Evolutionary conservation across 92 coral and sea anemone genomes (phyloP), one percentile per base, ranked within the genome.

Genomic region (Paramuricea clavata): DNA sequence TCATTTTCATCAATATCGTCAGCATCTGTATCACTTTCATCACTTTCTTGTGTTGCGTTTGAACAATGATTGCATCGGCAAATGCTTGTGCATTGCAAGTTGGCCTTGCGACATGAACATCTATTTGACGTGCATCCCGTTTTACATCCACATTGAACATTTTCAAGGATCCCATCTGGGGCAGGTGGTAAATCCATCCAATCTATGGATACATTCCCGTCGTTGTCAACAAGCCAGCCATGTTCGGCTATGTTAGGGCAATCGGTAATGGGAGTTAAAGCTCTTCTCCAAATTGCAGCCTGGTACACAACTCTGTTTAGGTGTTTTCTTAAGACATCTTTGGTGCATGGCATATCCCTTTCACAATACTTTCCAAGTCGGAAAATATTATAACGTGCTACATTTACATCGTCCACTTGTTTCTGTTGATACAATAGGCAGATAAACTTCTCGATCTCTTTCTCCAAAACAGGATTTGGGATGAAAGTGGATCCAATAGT

Each of bases 181-280:
- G 85, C 85, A 59, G 71, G 76, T 81, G 52, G 76, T 76, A 76
- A 30, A 49, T 76, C 82, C 74, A 68, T 68, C 74, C 74, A 68
- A 68, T 68, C 47, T 12, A 68, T 68, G 36, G 74, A 68, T 68
- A 68, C 74, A 2, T 68, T 32, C 42, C 15, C 74, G 21, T 68
- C 42, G 19, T n/a, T 68, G 74, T 68, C 42, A 68, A 68, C 74
- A 12, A 68, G 74, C 74, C 74, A 68, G 74, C 74, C 47, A 68
- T 68, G 74, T 2, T 31, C 47, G 74, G 74, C 44, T 68, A 36
- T 68, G 42, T 68, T 68, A 68, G 74, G 74, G 7, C 74, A 68
- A 68, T 68, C 17, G 8, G 27, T 57, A 25, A 57, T 57, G 23
- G 65, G 65, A 2, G 31, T 57, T 2, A 57, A 23, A 57, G 65